Evolutionary conservation across 1,140 invertebrate species (phyloP), one percentile per base, ranked within the genome.

Genomic region (Tetragonula clypearis): DNA sequence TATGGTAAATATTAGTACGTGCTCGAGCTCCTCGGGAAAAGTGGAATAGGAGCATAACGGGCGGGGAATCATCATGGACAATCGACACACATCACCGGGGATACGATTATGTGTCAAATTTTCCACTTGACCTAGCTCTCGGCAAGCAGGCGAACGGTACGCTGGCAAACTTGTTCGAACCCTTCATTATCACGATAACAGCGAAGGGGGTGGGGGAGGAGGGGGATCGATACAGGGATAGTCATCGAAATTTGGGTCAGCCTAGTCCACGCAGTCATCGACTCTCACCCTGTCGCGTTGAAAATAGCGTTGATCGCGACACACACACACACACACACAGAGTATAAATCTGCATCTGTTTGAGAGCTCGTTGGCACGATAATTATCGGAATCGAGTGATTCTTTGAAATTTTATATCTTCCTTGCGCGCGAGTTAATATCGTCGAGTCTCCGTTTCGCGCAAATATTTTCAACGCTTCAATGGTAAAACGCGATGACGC

Each of bases 171-270:
- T 86, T 81, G 77, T 86, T 87, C 81, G 68, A 78, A 80, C 82
- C 77, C 88, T 90, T 77, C 77, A 90, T 90, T 90, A 90, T 76
- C 58, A 19, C 74, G 80, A 73, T 78, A 80, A 82, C 78, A 49
- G 41, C 41, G 41, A 6, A 8, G 8, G 8, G 41, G 41, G 41
- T 0, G 8, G 0, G 41, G 41, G 8, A 8, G 4, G 41, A 8
- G 15, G 14, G 53, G 49, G 86, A 86, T 90, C 89, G 83, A 90
- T 90, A 75, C 17, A 66, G 49, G 68, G 79, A 90, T 90, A 82
- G 88, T 87, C 88, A 90, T 90, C 86, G 86, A 87, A 74, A 90
- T 90, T 72, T 90, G 82, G 89, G 86, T 85, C 81, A 87, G 71
- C 26, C 79, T 74, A 15, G 74, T 41, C 41, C 49, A 53, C 30